Evolutionary conservation across 2,888 invertebrate species (phyloP), one percentile per base, ranked within the genome.

Genomic region (Machimus rusticus): DNA sequence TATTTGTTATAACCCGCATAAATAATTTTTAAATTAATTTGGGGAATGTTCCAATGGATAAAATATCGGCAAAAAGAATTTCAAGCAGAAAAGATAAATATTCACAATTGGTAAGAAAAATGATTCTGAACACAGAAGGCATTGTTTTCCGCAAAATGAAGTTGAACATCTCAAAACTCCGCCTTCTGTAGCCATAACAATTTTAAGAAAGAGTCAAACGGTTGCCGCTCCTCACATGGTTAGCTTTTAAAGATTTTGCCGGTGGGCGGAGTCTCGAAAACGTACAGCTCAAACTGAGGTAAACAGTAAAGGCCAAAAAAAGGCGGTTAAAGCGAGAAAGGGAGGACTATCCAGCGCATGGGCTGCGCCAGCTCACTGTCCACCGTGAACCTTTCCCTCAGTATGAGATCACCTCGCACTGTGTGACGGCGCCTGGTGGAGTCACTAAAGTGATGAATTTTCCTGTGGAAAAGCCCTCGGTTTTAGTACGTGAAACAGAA

Each of bases 391-490:
- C 8, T 16, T 55, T 51, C 28, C 57, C 16, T 81, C 34, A 81
- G 81, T 81, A 81, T 81, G 81, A 81, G 55, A 31, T 81, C 81
- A 81, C 57, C 81, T 81, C 81, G 81, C 81, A 81, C 55, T 81
- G 46, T 81, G 81, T 81, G 55, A 81, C 55, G 81, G 28, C 37
- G 81, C n/a, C 34, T 51, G 31, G n/a, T 55, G 28, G 23, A 34
- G 28, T 31, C 51, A 5, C 6, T 8, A 5, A 28, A 2, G 81
- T 81, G n/a, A 81, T 31, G 37, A 55, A 8, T 81, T 81, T 81
- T 81, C 31, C 55, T 19, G 39, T 43, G 78, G 81, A 81, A 81
- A 81, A 81, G 28, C 55, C 51, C 37, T 12, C 55, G 55, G 28
- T 23, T 23, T 8, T 12, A 5, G 5, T 19, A 46, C 79, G 43